Evolutionary conservation across 2,888 invertebrate species (phyloP).

Genomic region (Calameuta filiformis): DNA sequence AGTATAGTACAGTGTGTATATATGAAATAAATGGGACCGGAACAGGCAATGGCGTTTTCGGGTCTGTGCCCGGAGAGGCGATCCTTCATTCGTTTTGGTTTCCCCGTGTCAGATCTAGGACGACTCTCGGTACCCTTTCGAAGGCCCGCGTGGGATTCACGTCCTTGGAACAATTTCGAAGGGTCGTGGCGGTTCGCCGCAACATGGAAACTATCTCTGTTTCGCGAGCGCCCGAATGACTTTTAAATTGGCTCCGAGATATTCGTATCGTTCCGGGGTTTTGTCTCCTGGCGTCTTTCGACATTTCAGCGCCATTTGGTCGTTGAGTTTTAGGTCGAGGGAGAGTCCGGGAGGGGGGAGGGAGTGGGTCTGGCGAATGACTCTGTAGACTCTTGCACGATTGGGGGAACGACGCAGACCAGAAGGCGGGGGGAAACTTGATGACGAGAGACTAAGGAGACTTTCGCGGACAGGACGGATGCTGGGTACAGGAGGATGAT

Average conservation of each 20-base stretch:
- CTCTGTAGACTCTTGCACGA: too few species aligned
- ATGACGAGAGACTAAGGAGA: background rate
- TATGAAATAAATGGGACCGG: too few species aligned
- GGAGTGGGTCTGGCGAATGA: too few species aligned
- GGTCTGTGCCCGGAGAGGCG: background rate
- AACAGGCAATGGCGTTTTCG: background rate
- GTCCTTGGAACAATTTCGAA: too few species aligned
- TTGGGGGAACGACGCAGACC: background rate
- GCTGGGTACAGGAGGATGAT: background rate
- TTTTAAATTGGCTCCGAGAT: background rate
- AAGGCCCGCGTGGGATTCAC: too few species aligned
- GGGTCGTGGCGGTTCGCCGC: background rate
- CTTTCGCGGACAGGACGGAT: background rate
- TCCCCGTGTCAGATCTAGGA: background rate
- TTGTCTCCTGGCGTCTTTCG: slow-evolving; percentile 14
- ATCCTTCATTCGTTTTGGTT: background rate
- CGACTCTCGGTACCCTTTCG: too few species aligned
- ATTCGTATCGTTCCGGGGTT: background rate
- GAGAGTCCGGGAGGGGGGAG: too few species aligned
- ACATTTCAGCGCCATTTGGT: background rate
- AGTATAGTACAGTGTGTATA: too few species aligned
- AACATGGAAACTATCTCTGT: background rate
- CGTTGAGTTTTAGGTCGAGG: background rate
- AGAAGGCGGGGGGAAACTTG: background rate
- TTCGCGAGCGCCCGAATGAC: background rate